Conservation (phyloP, 1,140 invertebrate species). For the Thalassaphorura encarpata region DNA sequence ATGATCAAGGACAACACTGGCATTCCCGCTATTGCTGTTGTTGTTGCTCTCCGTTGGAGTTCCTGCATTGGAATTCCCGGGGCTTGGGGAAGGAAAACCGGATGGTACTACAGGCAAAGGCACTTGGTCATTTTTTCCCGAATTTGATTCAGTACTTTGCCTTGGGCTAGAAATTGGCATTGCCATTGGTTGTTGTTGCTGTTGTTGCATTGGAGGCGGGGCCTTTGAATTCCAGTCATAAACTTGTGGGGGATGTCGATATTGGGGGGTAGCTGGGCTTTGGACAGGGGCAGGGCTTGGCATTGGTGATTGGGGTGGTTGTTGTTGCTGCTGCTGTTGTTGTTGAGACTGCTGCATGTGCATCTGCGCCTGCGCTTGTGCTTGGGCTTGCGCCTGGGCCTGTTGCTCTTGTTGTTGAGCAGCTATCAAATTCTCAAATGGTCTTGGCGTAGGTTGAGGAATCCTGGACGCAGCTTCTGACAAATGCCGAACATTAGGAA, state of each 20-base stretch:
- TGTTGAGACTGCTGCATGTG: neutral
- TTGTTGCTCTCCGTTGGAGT: neutral
- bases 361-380: neutral
- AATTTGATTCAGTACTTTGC: no score
- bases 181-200: no score
- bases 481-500: conserved; percentile 10
- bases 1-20: neutral
- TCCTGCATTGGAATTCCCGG: no score
- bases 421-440: neutral
- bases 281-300: neutral
- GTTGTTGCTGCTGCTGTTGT: neutral
- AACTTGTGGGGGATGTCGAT: no score
- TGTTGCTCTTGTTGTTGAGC: conserved; percentile 17
- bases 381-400: neutral
- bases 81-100: no score
- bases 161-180: no score
- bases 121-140: no score
- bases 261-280: no score
- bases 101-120: no score
- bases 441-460: conserved; percentile 26
- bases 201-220: no score
- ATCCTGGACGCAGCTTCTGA: conserved; percentile 31
- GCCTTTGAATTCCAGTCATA: no score
- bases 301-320: neutral
- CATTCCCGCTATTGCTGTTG: neutral